phyloP scores from a whole-genome alignment of 2,888 invertebrate species.

The Serripes groenlandicus region DNA sequence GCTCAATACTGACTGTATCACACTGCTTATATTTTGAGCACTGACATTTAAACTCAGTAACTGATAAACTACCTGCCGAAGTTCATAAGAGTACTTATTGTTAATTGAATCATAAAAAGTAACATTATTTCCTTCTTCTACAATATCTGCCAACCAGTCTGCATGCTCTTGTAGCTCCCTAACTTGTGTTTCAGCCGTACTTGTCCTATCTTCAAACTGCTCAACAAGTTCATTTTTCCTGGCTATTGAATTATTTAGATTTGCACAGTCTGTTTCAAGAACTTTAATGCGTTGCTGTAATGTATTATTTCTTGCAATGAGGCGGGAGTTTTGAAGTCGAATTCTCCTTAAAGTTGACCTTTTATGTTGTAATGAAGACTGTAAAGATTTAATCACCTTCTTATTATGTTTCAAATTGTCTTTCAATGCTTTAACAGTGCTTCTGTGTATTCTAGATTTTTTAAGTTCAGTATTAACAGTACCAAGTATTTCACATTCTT shows the following conservation, averaged over 20 bases:
- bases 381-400: background rate
- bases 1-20: conserved; percentile 40
- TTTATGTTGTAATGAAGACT: no score
- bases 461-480: background rate
- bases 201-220: background rate
- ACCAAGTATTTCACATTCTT: background rate
- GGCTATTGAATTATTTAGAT: background rate
- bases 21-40: conserved; percentile 22
- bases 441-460: conserved; percentile 26
- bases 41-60: conserved; percentile 33
- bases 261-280: no score
- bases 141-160: conserved; percentile 8
- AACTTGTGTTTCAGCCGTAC: background rate
- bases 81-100: conserved; percentile 35
- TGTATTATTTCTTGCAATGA: background rate
- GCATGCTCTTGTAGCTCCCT: background rate
- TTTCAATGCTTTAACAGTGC: conserved; percentile 16
- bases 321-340: background rate
- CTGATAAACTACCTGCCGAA: conserved; percentile 35
- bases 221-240: background rate
- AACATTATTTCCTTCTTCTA: conserved; percentile 4
- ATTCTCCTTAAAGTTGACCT: no score
- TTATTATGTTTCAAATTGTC: background rate
- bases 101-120: conserved; percentile 17
- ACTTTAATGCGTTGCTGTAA: background rate